Base-by-base conservation (phyloP, 2,888 invertebrate genomes). In the Eremobia ochroleuca region DNA sequence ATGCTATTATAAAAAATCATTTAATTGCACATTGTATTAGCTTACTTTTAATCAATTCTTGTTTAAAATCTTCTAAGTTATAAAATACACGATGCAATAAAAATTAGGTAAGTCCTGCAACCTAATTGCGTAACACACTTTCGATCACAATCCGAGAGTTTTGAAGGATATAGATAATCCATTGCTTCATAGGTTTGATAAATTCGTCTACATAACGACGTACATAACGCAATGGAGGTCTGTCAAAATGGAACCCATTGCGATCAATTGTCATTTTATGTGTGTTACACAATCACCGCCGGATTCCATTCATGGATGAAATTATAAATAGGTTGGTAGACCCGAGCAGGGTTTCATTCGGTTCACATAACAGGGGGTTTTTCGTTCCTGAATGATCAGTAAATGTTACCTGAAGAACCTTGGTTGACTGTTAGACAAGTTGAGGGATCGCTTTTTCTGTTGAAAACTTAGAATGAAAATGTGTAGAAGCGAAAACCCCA, bases 1-100 rank as follows among this genome's bases (percentile, higher is more conserved):
- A 97, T 96, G 94, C 97, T 97, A 86, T 4, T 70, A 34, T 18
- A 82, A n/a, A 78, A 15, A 52, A 11, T 1, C 4, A 46, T 15
- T 43, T 18, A 34, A 52, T 37, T 9, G 28, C 34, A 0, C 6
- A 6, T 9, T 43, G 6, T 66, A 31, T 6, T 31, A 46, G 15
- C 13, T 46, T 31, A 8, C 25, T 46, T 66, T 66, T 21, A 66
- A 46, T 13, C 43, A 13, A 31, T 66, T 6, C 3, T 21, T 2
- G 5, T 28, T 2, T 28, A 28, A 21, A 43, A 25, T 66, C 13
- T 28, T 43, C 21, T 21, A 8, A 66, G 43, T 46, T 31, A 31
- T 31, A 25, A 46, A 71, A 11, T 49, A 84, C 82, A 82, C 62
- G 82, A 85, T 82, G 61, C 61, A 61, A 61, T 61, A 25, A 34